Evolutionary conservation across 2,113 vertebrate genomes (phyloP), one percentile per base, ranked within the genome.

Genomic region (Thamnophis sirtalis): DNA sequence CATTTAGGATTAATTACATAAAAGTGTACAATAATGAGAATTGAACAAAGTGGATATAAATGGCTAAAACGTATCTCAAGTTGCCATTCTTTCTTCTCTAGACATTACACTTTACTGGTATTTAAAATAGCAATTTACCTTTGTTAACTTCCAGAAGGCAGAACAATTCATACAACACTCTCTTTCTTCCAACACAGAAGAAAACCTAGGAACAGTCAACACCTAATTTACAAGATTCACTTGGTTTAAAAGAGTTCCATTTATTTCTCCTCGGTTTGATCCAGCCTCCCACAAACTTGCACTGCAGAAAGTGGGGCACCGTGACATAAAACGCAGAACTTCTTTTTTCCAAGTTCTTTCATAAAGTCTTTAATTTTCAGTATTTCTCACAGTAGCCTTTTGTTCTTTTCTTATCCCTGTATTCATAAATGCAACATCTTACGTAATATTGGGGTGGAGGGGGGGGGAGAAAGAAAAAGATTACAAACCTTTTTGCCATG

Each of bases 51-150:
- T 87, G 4, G 55, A 50, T 53, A 13, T 87, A 63, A 68, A 91
- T 91, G 11, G 51, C 28, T 68, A 58, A 89, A 51, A 21, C 11
- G 2, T 51, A 17, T 56, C 85, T 60, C 17, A 13, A 21, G 9
- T 49, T 86, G 22, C 15, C 60, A 24, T 48, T 53, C 54, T 55
- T 28, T 73, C 84, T 58, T 38, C 54, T 56, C 84, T 48, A 48
- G 26, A 68, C 0, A 0, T 24, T 91, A 73, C n/a, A n/a, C 86
- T 94, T 94, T 90, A 60, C 60, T 38, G 68, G 85, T 87, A 91
- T 94, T 93, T 94, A 84, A 92, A 93, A 48, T 26, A 94, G 84
- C 87, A 90, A 89, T 95, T 94, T 94, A 92, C 94, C 92, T 92
- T 94, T 38, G 73, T 90, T 90, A 80, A 21, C 58, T 53, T 38